Conservation (phyloP, 2,888 invertebrate genomes). For the Limenitis arthemis region DNA sequence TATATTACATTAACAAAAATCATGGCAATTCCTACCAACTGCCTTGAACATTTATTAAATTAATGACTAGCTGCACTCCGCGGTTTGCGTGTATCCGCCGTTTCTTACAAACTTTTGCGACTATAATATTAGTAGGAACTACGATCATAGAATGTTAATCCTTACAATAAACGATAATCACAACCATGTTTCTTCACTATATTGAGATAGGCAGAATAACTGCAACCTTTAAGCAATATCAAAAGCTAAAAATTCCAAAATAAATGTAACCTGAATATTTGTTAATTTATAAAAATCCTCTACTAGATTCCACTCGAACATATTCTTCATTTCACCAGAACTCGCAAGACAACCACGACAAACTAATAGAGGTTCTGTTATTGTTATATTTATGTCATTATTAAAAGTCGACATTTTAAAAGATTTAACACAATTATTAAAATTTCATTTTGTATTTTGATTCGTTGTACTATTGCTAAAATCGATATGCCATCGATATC, state of each 20-base stretch:
- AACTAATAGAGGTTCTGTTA: conserved; percentile 27
- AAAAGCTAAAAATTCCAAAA: not conserved
- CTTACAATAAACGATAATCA: not conserved
- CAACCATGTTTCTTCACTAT: not conserved
- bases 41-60: too few relatives aligned
- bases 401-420: not conserved
- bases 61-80: too few relatives aligned
- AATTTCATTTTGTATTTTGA: too few relatives aligned
- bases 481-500: too few relatives aligned
- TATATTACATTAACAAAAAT: too few relatives aligned
- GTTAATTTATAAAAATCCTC: conserved; percentile 47
- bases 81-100: too few relatives aligned
- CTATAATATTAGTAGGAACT: too few relatives aligned
- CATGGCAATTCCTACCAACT: too few relatives aligned
- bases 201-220: not conserved
- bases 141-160: too few relatives aligned
- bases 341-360: conserved; percentile 54
- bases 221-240: not conserved
- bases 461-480: too few relatives aligned
- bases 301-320: conserved; percentile 46
- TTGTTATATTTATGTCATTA: not conserved
- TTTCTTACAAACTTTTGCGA: too few relatives aligned
- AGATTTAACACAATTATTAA: too few relatives aligned
- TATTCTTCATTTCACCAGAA: conserved; percentile 55
- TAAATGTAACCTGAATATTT: conserved; percentile 37